phyloP scores from a whole-genome alignment of 2,113 vertebrate genomes.

The Xyrauchen texanus region DNA sequence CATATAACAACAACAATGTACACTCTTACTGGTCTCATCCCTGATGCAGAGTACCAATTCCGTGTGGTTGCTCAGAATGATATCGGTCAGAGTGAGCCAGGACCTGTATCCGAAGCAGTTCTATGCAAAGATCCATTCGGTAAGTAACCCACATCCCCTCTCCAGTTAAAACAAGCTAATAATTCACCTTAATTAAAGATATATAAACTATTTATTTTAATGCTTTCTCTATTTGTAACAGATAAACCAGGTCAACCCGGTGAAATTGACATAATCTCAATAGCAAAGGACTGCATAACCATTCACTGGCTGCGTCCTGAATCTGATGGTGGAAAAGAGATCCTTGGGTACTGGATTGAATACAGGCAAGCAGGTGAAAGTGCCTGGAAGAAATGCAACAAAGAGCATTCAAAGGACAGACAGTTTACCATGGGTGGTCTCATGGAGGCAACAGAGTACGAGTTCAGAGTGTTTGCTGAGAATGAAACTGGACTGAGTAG shows the following conservation, averaged over 20 bases:
- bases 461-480: constrained; percentile 94
- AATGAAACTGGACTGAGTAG: constrained; percentile 93
- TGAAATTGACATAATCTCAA: constrained; percentile 93
- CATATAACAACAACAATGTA: constrained; percentile 99
- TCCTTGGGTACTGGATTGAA: constrained; percentile 97
- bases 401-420: constrained; percentile 91
- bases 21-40: constrained; percentile 91
- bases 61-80: constrained; percentile 95
- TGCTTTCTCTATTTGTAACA: constrained; percentile 61
- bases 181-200: neutral
- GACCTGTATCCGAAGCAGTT: constrained; percentile 86
- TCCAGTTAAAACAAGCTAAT: neutral
- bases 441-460: constrained; percentile 95
- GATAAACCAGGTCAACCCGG: constrained; percentile 98
- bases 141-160: constrained; percentile 67
- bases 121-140: constrained; percentile 98
- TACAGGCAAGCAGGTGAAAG: constrained; percentile 92
- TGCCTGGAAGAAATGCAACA: constrained; percentile 96
- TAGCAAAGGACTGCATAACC: constrained; percentile 92
- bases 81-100: constrained; percentile 89
- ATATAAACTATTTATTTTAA: neutral
- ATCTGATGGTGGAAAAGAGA: constrained; percentile 94
- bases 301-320: constrained; percentile 95
- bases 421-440: constrained; percentile 95
- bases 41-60: constrained; percentile 96